phyloP scores from a whole-genome alignment of 2,797 vertebrate genomes.

The Heterohyrax brucei region DNA sequence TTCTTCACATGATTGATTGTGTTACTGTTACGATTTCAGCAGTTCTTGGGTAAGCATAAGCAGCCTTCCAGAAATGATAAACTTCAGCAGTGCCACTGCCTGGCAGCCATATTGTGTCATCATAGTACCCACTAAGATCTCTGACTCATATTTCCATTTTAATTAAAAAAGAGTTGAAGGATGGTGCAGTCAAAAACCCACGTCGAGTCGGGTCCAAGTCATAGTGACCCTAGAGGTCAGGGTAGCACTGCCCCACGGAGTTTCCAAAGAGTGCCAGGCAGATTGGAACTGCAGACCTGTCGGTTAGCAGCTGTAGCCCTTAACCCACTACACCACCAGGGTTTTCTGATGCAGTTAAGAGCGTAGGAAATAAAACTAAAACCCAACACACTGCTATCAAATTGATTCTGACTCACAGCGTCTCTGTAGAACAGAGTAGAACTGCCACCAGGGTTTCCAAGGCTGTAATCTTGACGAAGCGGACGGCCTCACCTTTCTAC shows the following conservation, averaged over 20 bases:
- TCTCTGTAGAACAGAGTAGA: neutral
- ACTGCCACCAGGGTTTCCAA: neutral
- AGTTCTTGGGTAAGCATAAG: neutral
- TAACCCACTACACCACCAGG: too few species aligned
- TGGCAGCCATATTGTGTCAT: neutral
- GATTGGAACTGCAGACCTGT: too few species aligned
- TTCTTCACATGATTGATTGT: neutral
- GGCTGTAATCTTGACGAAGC: neutral
- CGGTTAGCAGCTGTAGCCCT: too few species aligned
- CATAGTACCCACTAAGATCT: neutral
- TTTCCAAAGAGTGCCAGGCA: too few species aligned
- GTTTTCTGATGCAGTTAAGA: neutral
- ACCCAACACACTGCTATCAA: neutral
- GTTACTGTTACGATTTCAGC: neutral
- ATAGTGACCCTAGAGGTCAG: too few species aligned
- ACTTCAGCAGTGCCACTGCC: neutral
- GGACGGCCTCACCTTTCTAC: neutral
- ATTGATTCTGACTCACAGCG: neutral
- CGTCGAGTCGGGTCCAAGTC: too few species aligned
- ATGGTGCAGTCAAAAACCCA: neutral
- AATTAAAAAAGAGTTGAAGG: slow-evolving; percentile 44
- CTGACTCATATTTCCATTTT: slow-evolving; percentile 27
- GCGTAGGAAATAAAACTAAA: neutral
- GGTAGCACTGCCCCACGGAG: too few species aligned
- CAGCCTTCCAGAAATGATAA: neutral